Percentiles rank a stretch among this genome's conserved stretches.
Evolutionary conservation across 2,888 invertebrate genomes (phyloP).

Genomic region (Tuta absoluta): DNA sequence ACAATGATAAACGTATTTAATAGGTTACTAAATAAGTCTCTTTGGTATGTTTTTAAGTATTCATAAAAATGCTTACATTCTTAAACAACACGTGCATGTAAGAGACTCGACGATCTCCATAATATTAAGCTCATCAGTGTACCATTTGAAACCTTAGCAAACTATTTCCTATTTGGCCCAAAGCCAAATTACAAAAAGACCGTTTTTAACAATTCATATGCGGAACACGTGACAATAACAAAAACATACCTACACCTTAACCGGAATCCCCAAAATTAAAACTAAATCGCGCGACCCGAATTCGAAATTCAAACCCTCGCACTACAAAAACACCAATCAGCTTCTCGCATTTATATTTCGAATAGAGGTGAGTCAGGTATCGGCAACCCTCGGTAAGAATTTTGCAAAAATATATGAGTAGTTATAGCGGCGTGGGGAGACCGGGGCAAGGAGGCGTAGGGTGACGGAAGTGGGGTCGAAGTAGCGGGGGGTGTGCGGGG

Average conservation of each 20-base stretch:
- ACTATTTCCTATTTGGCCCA: conserved; percentile 14
- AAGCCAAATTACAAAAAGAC: background rate
- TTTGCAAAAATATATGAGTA: conserved; percentile 78
- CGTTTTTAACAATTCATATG: conserved; percentile 41
- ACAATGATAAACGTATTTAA: too few species aligned
- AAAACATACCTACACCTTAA: conserved; percentile 53
- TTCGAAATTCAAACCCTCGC: conserved; percentile 63
- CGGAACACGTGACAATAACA: conserved; percentile 56
- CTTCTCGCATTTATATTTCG: conserved; percentile 62
- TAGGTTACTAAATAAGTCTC: too few species aligned
- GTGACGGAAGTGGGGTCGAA: conserved; percentile 75
- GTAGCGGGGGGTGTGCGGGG: conserved; percentile 73
- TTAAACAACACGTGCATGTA: too few species aligned
- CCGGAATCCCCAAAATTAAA: conserved; percentile 71
- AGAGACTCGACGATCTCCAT: too few species aligned
- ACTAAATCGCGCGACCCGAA: conserved; percentile 77
- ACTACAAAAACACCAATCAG: conserved; percentile 71
- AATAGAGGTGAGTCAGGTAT: conserved; percentile 67
- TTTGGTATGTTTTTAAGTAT: too few species aligned
- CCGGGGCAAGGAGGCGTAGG: conserved; percentile 53
- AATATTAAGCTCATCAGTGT: background rate
- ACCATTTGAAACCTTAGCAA: background rate
- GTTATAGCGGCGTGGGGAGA: conserved; percentile 60
- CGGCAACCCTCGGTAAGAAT: conserved; percentile 77
- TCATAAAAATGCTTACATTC: too few species aligned